Base-by-base conservation (phyloP, 2,888 invertebrate genomes). In the Parapristionchus giblindavisi region DNA sequence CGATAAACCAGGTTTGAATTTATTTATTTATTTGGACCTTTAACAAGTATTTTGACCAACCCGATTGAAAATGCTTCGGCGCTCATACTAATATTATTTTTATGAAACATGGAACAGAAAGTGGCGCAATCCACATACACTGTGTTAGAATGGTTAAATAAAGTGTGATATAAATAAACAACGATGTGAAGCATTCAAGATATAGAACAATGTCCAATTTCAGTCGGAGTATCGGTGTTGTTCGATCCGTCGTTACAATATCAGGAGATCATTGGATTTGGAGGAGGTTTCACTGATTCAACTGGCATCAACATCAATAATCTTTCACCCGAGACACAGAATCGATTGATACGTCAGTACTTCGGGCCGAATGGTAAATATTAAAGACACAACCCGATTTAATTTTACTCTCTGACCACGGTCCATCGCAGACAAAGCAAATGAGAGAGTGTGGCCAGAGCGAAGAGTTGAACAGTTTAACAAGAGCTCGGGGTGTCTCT, bases 261-360 rank as follows among this genome's bases (percentile, higher is more conserved):
- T 43, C 63, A 65, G 36, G 43, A 65, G 21, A 71, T 71, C 24
- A 54, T 71, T 34, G 95, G 95, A 0, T 95, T 94, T 88, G 95
- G 95, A 0, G 94, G 94, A 0, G 93, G 94, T 0, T 93, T 94
- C 75, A 94, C 94, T 1, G 91, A 91, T 85, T 88, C 91, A 21
- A 89, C 91, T 4, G 92, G 92, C 0, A 92, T 93, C 24, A 93
- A 93, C 87, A 92, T 93, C 84, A 89, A 90, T 2, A 91, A 89
- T 24, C 89, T 94, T 6, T 91, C 92, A 0, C 87, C 89, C 40
- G 85, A 81, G 1, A 85, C 91, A 1, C 91, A 91, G 85, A 85
- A 71, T n/a, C 43, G 2, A 3, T 36, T 76, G 29, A 61, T 76
- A 29, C 54, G 43, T n/a, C 63, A 60, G 38, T 76, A 76, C 24